A percentile compares a stretch with the other conserved stretches of the same genome.
Conservation (phyloP, 2,113 vertebrate genomes). For the Reinhardtius hippoglossoides region DNA sequence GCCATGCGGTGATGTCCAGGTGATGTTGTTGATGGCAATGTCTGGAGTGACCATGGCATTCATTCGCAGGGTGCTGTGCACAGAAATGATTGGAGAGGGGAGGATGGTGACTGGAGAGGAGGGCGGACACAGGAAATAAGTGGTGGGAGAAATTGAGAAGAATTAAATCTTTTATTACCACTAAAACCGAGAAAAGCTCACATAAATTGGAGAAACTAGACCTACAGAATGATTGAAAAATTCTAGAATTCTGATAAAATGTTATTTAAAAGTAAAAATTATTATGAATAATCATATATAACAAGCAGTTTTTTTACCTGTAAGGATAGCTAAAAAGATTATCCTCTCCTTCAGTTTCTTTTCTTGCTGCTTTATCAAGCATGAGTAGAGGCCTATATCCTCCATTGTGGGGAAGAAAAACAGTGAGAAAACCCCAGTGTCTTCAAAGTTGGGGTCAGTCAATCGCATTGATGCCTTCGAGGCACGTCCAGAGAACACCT, state of each 20-base stretch:
- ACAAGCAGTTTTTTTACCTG: slow-evolving; percentile 62
- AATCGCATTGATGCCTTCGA: slow-evolving; percentile 46
- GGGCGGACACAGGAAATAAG: slow-evolving; percentile 8
- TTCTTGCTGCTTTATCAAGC: slow-evolving; percentile 54
- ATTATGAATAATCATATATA: not conserved
- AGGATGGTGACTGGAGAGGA: slow-evolving; percentile 57
- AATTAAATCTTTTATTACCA: too few species aligned
- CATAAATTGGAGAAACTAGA: too few species aligned
- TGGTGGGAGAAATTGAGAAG: not conserved
- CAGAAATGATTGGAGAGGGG: slow-evolving; percentile 52
- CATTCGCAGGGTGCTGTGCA: slow-evolving; percentile 71
- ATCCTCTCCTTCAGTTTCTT: slow-evolving; percentile 57
- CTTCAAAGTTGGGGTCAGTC: slow-evolving; percentile 62
- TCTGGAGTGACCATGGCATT: slow-evolving; percentile 60
- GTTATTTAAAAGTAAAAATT: too few species aligned
- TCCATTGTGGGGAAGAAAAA: slow-evolving; percentile 53
- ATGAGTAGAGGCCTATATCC: slow-evolving; percentile 74
- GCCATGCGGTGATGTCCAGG: slow-evolving; percentile 70
- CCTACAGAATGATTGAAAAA: not conserved
- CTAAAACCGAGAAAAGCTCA: not conserved
- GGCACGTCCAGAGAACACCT: slow-evolving; percentile 31
- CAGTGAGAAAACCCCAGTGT: slow-evolving; percentile 73
- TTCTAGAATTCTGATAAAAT: too few species aligned
- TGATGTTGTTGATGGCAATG: slow-evolving; percentile 42
- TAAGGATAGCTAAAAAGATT: slow-evolving; percentile 75